Conservation (phyloP, 2,797 vertebrate species). For the Trachops cirrhosus region DNA sequence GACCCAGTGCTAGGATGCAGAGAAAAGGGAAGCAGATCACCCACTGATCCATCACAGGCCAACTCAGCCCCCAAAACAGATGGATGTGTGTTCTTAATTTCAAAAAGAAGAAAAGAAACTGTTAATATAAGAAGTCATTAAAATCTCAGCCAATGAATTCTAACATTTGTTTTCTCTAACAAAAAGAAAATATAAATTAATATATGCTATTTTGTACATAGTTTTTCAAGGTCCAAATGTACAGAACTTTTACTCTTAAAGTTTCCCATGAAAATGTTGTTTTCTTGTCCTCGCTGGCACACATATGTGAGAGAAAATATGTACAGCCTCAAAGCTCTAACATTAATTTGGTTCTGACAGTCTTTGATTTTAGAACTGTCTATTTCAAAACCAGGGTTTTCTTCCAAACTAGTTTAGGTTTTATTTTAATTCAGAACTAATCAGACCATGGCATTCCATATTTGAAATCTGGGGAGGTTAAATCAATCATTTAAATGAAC, state of each 20-base stretch:
- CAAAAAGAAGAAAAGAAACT: neutral
- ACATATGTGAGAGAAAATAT: neutral
- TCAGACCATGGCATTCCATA: neutral
- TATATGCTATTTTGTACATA: neutral
- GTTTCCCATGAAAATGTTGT: conserved; percentile 8
- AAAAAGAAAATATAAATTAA: neutral
- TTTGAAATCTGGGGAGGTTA: neutral
- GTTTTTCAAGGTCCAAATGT: neutral
- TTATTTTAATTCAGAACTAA: neutral
- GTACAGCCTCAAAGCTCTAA: neutral
- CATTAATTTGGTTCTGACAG: neutral
- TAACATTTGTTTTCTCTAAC: neutral
- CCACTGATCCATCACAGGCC: neutral
- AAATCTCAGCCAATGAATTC: neutral
- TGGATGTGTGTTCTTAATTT: neutral
- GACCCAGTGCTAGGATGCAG: neutral
- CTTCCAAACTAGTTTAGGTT: neutral
- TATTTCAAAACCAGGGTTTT: neutral
- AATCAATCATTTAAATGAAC: neutral
- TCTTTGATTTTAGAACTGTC: neutral
- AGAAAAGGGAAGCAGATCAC: neutral
- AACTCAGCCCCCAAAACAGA: neutral
- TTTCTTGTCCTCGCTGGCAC: neutral
- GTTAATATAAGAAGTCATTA: neutral
- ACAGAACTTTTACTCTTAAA: neutral